A percentile compares a stretch with the other conserved stretches of the same genome.
Evolutionary conservation across 2,888 invertebrate species (phyloP).

Genomic region (Drosophila ustulata): DNA sequence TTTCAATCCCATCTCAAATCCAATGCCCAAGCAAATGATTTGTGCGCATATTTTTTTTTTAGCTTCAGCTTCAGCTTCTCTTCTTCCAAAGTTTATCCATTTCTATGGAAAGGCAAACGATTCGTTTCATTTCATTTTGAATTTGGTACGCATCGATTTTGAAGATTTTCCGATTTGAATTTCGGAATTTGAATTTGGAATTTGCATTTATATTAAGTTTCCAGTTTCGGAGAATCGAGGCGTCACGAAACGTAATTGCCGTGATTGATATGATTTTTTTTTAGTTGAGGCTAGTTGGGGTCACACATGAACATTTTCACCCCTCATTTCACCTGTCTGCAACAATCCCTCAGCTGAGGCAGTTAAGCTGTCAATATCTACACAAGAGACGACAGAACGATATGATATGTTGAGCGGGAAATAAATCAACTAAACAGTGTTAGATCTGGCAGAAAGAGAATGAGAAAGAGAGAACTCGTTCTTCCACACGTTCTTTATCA

Average conservation of each 20-base stretch:
- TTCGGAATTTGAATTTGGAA: conserved; percentile 54
- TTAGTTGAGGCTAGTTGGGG: conserved; percentile 12
- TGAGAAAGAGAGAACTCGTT: background rate
- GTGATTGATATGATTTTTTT: conserved; percentile 65
- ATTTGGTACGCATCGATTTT: conserved; percentile 51
- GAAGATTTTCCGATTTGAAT: conserved; percentile 57
- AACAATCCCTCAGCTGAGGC: conserved; percentile 22
- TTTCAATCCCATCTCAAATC: conserved; percentile 20
- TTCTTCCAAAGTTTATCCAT: conserved; percentile 63
- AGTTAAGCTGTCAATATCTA: conserved; percentile 27
- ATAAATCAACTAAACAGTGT: conserved; percentile 29
- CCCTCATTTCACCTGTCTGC: conserved; percentile 5
- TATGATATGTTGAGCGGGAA: conserved; percentile 22
- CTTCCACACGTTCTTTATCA: conserved; percentile 47
- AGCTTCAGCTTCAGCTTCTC: conserved; percentile 20
- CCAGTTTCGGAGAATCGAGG: conserved; percentile 33
- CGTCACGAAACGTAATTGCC: conserved; percentile 53
- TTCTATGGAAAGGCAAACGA: conserved; percentile 65
- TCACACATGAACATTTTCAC: conserved; percentile 36
- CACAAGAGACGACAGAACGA: conserved; percentile 9
- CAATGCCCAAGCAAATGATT: conserved; percentile 57
- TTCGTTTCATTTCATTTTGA: conserved; percentile 78
- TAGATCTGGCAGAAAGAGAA: conserved; percentile 11
- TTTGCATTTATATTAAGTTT: conserved; percentile 78
- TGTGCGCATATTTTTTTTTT: conserved; percentile 75